Percentiles rank a stretch among this genome's conserved stretches.
phyloP scores from a whole-genome alignment of 2,797 vertebrate species.

The Siniperca scherzeri region DNA sequence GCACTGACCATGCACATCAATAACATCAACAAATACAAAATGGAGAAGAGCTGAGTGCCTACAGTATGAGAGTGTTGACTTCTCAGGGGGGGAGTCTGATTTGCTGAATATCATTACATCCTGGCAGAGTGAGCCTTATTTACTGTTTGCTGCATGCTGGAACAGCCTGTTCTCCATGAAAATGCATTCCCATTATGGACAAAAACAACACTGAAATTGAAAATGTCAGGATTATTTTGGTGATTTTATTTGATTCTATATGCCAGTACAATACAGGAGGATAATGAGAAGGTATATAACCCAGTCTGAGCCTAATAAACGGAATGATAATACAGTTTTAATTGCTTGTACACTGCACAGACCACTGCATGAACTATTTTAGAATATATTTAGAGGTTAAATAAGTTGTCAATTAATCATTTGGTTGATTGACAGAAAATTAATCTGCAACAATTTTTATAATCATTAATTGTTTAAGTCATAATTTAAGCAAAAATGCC shows the following conservation, averaged over 20 bases:
- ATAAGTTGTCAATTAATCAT: neutral
- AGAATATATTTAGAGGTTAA: neutral
- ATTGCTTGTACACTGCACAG: constrained; percentile 13
- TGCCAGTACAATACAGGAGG: constrained; percentile 20
- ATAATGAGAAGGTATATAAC: constrained; percentile 47
- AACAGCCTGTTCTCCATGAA: constrained; percentile 60
- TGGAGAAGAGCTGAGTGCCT: constrained; percentile 26
- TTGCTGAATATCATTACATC: constrained; percentile 60
- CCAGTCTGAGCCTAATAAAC: constrained; percentile 24
- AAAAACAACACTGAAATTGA: constrained; percentile 65
- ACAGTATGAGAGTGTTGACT: constrained; percentile 28
- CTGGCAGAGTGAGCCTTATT: constrained; percentile 56
- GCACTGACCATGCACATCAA: constrained; percentile 16
- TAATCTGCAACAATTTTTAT: neutral
- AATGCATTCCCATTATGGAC: constrained; percentile 55
- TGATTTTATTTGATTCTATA: constrained; percentile 53
- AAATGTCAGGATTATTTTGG: constrained; percentile 67
- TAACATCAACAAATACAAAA: constrained; percentile 35
- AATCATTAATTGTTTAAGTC: neutral
- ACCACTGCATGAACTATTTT: neutral
- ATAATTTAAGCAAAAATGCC: neutral
- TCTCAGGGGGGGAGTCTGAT: constrained; percentile 35
- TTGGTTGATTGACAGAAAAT: neutral
- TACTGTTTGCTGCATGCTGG: constrained; percentile 59
- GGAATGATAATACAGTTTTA: constrained; percentile 38